Conservation (phyloP, 2,797 vertebrate species). For the Hippocampus kuda region DNA sequence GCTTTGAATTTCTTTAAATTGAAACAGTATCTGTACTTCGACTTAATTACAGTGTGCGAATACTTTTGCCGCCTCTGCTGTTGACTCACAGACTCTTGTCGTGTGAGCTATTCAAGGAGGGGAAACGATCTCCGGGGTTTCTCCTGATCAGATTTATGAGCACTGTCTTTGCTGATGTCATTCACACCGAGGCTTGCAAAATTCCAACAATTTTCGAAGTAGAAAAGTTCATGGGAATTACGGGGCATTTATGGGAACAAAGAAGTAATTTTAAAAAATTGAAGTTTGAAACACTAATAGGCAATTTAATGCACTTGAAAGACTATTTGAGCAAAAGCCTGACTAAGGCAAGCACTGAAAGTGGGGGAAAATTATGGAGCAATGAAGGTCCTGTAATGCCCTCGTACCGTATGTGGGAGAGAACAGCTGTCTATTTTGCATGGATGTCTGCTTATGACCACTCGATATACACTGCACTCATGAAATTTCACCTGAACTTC, state of each 20-base stretch:
- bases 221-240: neutral
- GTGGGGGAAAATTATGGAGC: neutral
- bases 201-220: neutral
- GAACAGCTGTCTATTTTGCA: neutral
- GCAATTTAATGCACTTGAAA: no score
- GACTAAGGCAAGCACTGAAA: neutral
- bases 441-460: neutral
- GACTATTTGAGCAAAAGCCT: neutral
- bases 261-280: no score
- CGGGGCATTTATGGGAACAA: no score
- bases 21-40: no score
- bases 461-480: neutral
- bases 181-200: neutral
- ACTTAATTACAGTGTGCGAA: no score
- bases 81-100: neutral
- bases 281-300: no score
- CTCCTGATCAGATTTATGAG: neutral
- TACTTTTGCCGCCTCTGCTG: neutral
- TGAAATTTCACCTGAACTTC: neutral
- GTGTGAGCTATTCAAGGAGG: neutral
- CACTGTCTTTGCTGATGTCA: neutral
- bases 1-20: no score
- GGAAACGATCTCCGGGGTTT: neutral
- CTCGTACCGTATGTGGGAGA: neutral
- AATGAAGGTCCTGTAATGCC: neutral